Conservation (phyloP, 2,797 vertebrate genomes). For the Anguilla pacifica region DNA sequence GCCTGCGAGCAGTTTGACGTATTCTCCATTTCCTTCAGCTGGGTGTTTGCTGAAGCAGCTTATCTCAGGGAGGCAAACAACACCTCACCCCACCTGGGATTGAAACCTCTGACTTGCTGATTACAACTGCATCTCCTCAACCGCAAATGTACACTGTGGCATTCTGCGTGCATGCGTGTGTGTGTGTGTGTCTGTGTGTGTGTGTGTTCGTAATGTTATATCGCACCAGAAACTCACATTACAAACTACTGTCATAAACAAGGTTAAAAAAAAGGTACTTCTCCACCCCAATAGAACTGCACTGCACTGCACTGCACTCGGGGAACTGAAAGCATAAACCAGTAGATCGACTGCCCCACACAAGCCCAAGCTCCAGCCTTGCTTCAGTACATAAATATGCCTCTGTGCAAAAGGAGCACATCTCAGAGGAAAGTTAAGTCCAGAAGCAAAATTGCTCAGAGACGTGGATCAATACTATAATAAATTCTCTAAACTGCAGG, state of each 20-base stretch:
- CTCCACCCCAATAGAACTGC: not conserved
- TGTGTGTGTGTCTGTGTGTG: not conserved
- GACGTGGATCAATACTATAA: not conserved
- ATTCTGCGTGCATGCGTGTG: not conserved
- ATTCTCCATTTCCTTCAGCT: not conserved
- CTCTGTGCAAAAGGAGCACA: not conserved
- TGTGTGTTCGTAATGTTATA: no score
- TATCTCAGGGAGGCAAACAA: not conserved
- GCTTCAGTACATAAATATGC: constrained; percentile 1
- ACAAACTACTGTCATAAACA: no score
- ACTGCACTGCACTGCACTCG: not conserved
- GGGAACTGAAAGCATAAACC: not conserved
- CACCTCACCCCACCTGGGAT: not conserved
- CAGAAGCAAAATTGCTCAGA: not conserved
- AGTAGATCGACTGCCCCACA: not conserved
- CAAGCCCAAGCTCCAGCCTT: not conserved
- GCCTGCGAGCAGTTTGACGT: not conserved
- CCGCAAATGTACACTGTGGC: not conserved
- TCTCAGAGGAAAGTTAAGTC: not conserved
- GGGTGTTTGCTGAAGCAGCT: not conserved
- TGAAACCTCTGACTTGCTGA: not conserved
- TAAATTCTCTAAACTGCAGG: not conserved
- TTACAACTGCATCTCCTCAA: not conserved
- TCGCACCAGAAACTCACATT: no score
- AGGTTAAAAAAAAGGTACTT: not conserved